Conservation (phyloP, 1,140 invertebrate genomes). For the Cotesia typhae region DNA sequence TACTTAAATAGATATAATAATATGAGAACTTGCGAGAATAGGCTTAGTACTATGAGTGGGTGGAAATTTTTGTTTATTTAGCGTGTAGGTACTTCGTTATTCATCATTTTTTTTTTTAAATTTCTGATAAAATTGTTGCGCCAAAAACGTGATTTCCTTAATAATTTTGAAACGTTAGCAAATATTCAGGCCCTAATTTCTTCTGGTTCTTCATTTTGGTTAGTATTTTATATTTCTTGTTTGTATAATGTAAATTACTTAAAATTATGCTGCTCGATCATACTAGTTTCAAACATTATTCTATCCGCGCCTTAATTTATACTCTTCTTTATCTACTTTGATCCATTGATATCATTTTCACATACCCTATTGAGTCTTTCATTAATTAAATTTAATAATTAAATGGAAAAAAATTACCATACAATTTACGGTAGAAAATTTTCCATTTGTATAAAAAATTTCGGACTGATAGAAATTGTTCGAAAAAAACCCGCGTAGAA, state of each 20-base stretch:
- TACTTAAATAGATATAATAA: slow-evolving; percentile 39
- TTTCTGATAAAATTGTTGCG: slow-evolving; percentile 1
- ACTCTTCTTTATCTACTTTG: slow-evolving; percentile 20
- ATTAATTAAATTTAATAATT: slow-evolving; percentile 38
- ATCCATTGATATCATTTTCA: slow-evolving; percentile 27
- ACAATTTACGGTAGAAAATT: slow-evolving; percentile 59
- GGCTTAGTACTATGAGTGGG: slow-evolving; percentile 16
- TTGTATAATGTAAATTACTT: slow-evolving; percentile 13
- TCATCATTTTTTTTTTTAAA: slow-evolving; percentile 22
- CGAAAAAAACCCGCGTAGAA: slow-evolving; percentile 50
- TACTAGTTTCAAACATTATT: slow-evolving; percentile 33
- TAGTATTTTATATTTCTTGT: background rate
- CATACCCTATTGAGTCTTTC: slow-evolving; percentile 30
- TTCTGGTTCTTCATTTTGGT: slow-evolving; percentile 1
- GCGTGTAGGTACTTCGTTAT: slow-evolving; percentile 42
- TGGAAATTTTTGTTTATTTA: slow-evolving; percentile 24
- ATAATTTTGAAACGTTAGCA: slow-evolving; percentile 17
- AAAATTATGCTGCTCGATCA: slow-evolving; percentile 29
- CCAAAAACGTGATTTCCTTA: slow-evolving; percentile 24
- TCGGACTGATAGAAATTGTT: slow-evolving; percentile 49
- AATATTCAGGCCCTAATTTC: slow-evolving; percentile 9
- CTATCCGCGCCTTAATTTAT: slow-evolving; percentile 13
- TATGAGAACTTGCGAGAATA: slow-evolving; percentile 17
- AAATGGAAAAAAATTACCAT: slow-evolving; percentile 41
- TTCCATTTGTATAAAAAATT: slow-evolving; percentile 61